Percentiles rank a stretch among this genome's conserved stretches.
Evolutionary conservation across 1,140 invertebrate species (phyloP).

Genomic region (Lutraria rhynchaena): DNA sequence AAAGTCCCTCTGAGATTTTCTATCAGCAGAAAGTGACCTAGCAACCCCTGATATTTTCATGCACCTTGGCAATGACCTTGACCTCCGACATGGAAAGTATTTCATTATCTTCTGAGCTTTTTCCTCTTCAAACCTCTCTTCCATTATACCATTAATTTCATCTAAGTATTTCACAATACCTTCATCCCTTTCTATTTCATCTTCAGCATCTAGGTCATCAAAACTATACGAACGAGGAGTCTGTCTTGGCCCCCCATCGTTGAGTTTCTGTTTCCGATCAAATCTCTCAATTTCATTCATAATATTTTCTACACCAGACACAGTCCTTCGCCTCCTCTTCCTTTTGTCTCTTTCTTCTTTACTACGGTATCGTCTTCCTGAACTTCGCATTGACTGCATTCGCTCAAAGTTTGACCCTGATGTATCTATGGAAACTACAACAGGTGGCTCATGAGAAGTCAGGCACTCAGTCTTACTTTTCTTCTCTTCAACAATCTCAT

Average conservation of each 20-base stretch:
- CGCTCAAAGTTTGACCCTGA: constrained; percentile 75
- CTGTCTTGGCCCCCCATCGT: constrained; percentile 11
- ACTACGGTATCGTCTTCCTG: constrained; percentile 60
- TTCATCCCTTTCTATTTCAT: constrained; percentile 67
- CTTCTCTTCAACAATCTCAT: constrained; percentile 52
- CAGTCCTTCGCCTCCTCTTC: constrained; percentile 70
- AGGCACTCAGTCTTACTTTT: constrained; percentile 62
- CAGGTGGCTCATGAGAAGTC: constrained; percentile 66
- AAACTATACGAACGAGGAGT: constrained; percentile 72
- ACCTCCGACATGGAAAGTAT: constrained; percentile 76
- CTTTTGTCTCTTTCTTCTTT: constrained; percentile 58
- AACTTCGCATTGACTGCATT: constrained; percentile 75
- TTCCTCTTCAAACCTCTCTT: constrained; percentile 73
- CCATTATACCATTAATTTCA: constrained; percentile 74
- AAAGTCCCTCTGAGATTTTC: constrained; percentile 30
- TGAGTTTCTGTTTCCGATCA: constrained; percentile 67
- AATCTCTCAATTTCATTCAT: constrained; percentile 76
- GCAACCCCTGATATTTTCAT: constrained; percentile 62
- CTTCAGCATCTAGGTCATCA: constrained; percentile 72
- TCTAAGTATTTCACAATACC: constrained; percentile 75
- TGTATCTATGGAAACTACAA: constrained; percentile 74
- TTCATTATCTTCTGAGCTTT: constrained; percentile 71
- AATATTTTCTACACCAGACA: constrained; percentile 76
- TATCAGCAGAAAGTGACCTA: constrained; percentile 58
- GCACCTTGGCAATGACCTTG: constrained; percentile 75